These are phyloP conservation scores for Drosophila aff. DNA, from an alignment of 1,140 invertebrate genomes.

Conservation along the genomic window DNA sequence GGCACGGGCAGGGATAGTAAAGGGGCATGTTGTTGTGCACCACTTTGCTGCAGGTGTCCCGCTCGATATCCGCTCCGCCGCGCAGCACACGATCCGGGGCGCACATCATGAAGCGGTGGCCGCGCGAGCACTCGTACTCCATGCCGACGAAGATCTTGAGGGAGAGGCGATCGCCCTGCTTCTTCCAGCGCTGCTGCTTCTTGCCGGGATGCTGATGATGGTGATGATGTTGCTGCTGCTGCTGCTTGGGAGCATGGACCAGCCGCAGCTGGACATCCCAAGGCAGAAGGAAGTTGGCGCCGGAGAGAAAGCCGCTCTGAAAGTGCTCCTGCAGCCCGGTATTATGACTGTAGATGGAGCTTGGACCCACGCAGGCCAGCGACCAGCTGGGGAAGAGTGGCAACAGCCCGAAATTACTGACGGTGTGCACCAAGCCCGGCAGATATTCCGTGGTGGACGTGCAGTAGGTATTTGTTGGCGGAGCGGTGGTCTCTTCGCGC, in stretches of 20 bases:
- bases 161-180: slow-evolving; percentile 87
- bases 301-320: slow-evolving; percentile 94
- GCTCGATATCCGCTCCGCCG: slow-evolving; percentile 90
- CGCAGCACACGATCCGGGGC: slow-evolving; percentile 94
- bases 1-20: slow-evolving; percentile 95
- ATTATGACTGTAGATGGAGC: slow-evolving; percentile 96
- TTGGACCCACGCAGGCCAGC: slow-evolving; percentile 94
- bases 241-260: slow-evolving; percentile 63
- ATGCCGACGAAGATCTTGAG: slow-evolving; percentile 98
- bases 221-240: slow-evolving; percentile 38
- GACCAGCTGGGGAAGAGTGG: slow-evolving; percentile 98
- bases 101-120: slow-evolving; percentile 97
- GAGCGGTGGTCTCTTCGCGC: slow-evolving; percentile 1
- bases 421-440: slow-evolving; percentile 94
- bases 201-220: slow-evolving; percentile 40
- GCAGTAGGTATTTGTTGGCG: slow-evolving; percentile 67
- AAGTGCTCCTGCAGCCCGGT: slow-evolving; percentile 91
- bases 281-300: slow-evolving; percentile 96
- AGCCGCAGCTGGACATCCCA: slow-evolving; percentile 96
- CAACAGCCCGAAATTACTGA: slow-evolving; percentile 91
- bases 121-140: slow-evolving; percentile 98
- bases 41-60: slow-evolving; percentile 93
- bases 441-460: slow-evolving; percentile 95
- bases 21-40: slow-evolving; percentile 95
- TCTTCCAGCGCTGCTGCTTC: slow-evolving; percentile 70